phyloP scores from a whole-genome alignment of 1,140 invertebrate species.

The Drosophila nigrodunni region DNA sequence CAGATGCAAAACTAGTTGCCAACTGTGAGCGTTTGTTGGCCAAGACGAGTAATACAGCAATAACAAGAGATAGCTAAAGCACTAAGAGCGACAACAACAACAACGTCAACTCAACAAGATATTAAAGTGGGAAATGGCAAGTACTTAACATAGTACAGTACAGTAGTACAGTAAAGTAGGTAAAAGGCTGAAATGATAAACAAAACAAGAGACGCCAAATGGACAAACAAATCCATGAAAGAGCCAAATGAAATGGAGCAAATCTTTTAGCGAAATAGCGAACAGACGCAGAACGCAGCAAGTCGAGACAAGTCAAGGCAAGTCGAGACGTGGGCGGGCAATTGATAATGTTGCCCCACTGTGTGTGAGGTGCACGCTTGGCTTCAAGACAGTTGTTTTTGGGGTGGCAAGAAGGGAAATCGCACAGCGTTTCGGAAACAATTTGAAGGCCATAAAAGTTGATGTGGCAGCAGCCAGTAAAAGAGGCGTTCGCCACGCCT shows the following conservation, averaged over 20 bases:
- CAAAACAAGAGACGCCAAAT: slow-evolving; percentile 44
- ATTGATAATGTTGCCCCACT: slow-evolving; percentile 64
- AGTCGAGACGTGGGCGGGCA: slow-evolving; percentile 36
- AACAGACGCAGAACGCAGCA: slow-evolving; percentile 14
- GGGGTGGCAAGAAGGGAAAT: slow-evolving; percentile 3
- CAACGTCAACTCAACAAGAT: not conserved
- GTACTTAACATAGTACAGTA: slow-evolving; percentile 6
- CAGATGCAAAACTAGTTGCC: slow-evolving; percentile 53
- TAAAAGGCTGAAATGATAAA: slow-evolving; percentile 36
- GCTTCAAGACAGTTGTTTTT: slow-evolving; percentile 1
- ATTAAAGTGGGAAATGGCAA: not conserved
- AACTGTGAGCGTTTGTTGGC: not conserved
- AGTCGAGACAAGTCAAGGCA: not conserved
- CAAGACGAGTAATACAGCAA: slow-evolving; percentile 20
- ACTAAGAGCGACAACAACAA: not conserved
- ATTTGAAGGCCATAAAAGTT: slow-evolving; percentile 82
- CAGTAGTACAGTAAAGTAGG: not conserved
- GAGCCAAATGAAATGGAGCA: slow-evolving; percentile 61
- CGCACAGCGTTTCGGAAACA: slow-evolving; percentile 79
- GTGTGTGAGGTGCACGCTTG: slow-evolving; percentile 43
- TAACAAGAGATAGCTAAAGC: slow-evolving; percentile 19
- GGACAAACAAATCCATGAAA: slow-evolving; percentile 48
- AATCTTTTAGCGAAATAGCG: slow-evolving; percentile 59
- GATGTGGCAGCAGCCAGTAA: slow-evolving; percentile 61
- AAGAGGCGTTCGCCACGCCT: slow-evolving; percentile 30